A percentile compares a stretch with the other conserved stretches of the same genome.
Evolutionary conservation across 64 coral and sea anemone species (phyloP).

Genomic region (Pocillopora damicornis): DNA sequence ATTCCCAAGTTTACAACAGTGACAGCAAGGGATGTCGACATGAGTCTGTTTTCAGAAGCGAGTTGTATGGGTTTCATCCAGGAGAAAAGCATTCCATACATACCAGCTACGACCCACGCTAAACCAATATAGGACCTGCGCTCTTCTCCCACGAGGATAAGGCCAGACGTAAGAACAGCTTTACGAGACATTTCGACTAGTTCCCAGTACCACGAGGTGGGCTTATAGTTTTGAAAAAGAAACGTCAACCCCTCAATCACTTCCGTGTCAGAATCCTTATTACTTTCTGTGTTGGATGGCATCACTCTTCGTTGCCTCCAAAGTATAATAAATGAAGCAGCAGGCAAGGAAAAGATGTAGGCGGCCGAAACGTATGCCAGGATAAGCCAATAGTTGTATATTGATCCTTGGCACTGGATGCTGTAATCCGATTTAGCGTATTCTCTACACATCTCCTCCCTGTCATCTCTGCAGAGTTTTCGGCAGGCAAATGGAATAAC

Average conservation of each 20-base stretch:
- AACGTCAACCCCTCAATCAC: conserved; percentile 40
- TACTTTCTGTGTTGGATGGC: no score
- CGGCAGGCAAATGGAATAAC: conserved; percentile 51
- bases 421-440: conserved; percentile 33
- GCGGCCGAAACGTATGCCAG: conserved; percentile 4
- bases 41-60: no score
- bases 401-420: background rate
- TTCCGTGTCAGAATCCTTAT: background rate
- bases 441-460: background rate
- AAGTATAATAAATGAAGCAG: background rate
- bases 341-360: background rate
- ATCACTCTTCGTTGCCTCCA: conserved; percentile 14
- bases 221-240: conserved; percentile 42
- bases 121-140: no score
- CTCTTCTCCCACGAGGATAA: no score
- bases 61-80: no score
- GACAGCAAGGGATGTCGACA: no score
- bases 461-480: conserved; percentile 22
- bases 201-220: conserved; percentile 60
- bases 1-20: no score
- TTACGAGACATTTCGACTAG: conserved; percentile 34
- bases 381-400: background rate
- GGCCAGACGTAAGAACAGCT: no score
- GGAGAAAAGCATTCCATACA: no score
- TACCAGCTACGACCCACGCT: no score